Conservation (phyloP, 2,797 vertebrate genomes). For the Steatocranus sp. region DNA sequence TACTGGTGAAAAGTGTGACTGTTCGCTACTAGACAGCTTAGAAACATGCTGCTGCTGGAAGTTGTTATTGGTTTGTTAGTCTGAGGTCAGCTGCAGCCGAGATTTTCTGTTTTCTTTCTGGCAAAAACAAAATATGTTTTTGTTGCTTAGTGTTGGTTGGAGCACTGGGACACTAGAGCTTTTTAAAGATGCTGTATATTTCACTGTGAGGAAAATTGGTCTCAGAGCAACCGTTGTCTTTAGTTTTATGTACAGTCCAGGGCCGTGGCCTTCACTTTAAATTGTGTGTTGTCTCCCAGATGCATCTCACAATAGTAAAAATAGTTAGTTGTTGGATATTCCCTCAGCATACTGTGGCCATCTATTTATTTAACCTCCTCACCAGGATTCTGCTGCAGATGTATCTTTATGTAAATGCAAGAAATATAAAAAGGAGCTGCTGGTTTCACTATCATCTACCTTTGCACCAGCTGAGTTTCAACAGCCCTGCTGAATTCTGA, state of each 20-base stretch:
- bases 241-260: not conserved
- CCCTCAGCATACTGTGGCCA: not conserved
- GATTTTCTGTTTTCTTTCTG: not conserved
- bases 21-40: not conserved
- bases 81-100: not conserved
- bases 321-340: not conserved
- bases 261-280: not conserved
- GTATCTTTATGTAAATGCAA: not conserved
- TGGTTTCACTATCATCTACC: not conserved
- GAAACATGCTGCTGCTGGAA: not conserved
- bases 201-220: slow-evolving; percentile 9
- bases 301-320: not conserved
- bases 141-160: not conserved
- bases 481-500: not conserved
- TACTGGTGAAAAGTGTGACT: slow-evolving; percentile 44
- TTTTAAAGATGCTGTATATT: not conserved
- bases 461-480: not conserved
- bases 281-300: not conserved
- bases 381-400: not conserved
- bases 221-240: not conserved
- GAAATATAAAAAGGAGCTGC: not conserved
- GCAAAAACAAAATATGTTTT: not conserved
- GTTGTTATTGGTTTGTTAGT: not conserved
- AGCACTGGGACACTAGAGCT: slow-evolving; percentile 2
- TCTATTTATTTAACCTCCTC: not conserved